Base-by-base conservation (phyloP, 2,888 invertebrate genomes). In the Agonum fuliginosum region DNA sequence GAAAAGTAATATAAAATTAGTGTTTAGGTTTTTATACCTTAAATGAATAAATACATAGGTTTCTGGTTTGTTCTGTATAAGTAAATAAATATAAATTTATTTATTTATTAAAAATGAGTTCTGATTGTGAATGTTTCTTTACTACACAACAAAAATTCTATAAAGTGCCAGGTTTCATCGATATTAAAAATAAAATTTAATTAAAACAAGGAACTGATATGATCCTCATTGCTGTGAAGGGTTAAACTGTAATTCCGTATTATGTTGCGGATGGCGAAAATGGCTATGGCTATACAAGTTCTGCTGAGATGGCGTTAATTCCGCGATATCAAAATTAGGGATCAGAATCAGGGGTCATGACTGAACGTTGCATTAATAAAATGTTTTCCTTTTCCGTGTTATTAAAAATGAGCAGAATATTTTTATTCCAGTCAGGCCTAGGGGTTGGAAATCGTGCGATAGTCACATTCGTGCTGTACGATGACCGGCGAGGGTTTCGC, bases 341-440 rank as follows among this genome's bases (percentile, higher is more conserved):
- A 62, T 62, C 58, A 62, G 17, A 62, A 46, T 46, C 30, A 27
- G 30, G 17, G 30, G 27, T 27, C 58, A 62, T 62, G 58, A 62
- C 58, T 62, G 58, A 14, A 17, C 58, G 58, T 62, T 27, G 12
- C 30, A 62, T 14, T 62, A 30, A 62, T 62, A 30, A 62, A 62
- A 62, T 62, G 58, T 62, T 62, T 62, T 62, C 58, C 30, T 62
- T 62, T 30, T 30, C 30, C 58, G 58, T 62, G 30, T 62, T 62
- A 62, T 62, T 62, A 62, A 62, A 62, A 62, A 62, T 62, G 58
- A 62, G 30, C 58, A 30, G 58, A 62, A 62, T 62, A 62, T 62
- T 62, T 62, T 62, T 62, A 62, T 62, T 62, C 58, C 30, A 62
- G 58, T 62, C 58, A 62, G 27, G 58, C 30, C 30, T 62, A 14